phyloP scores from a whole-genome alignment of 1,140 invertebrate genomes.

The Phthorimaea operculella region DNA sequence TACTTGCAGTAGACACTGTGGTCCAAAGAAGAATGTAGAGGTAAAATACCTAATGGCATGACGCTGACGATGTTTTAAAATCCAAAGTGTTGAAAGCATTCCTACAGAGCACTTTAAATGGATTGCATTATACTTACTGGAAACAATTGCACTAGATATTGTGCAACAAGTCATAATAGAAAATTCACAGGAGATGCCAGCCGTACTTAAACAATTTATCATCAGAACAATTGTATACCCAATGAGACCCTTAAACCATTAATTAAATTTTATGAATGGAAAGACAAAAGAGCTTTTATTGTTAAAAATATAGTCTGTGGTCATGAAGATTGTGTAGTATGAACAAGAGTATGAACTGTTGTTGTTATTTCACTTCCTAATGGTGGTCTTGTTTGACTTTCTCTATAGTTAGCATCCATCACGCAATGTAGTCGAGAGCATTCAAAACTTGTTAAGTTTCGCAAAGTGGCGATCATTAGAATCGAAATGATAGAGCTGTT shows the following conservation, averaged over 20 bases:
- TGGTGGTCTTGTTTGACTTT: conserved; percentile 32
- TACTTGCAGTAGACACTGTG: no score
- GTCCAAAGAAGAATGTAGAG: no score
- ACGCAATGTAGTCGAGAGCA: background rate
- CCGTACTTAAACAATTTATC: background rate
- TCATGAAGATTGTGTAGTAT: no score
- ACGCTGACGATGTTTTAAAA: no score
- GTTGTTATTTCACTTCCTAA: conserved; percentile 23
- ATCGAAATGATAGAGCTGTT: no score
- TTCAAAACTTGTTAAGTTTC: background rate
- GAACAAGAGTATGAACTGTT: background rate
- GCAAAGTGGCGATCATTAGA: background rate
- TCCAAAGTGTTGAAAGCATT: no score
- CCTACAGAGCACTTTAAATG: no score
- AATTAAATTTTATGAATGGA: conserved; percentile 18
- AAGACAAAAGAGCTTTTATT: conserved; percentile 20
- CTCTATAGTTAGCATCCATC: conserved; percentile 13
- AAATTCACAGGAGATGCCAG: background rate
- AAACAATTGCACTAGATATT: no score
- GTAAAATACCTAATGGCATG: no score
- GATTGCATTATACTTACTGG: no score
- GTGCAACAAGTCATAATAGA: background rate
- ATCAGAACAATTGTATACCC: conserved; percentile 6
- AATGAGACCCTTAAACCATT: conserved; percentile 18
- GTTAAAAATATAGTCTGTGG: background rate